Base-by-base conservation (phyloP, 2,113 vertebrate genomes). In the Apodemus sylvaticus region DNA sequence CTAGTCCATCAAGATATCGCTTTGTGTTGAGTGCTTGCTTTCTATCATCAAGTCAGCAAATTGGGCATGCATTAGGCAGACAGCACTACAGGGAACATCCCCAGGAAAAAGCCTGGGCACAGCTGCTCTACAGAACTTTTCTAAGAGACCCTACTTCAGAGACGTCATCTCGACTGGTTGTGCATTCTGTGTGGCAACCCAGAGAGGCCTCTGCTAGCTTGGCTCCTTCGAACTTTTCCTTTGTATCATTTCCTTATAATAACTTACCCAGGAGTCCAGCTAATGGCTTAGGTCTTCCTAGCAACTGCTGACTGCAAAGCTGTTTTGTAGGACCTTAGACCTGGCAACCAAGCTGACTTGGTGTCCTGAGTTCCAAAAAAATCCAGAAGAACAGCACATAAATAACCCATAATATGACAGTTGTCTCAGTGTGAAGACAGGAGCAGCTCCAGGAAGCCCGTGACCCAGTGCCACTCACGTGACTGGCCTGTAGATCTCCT, bases 401-500 rank as follows among this genome's bases (percentile, higher is more conserved):
- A 70, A 66, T 11, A 88, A 85, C 64, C 22, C 22, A 58, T 26
- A 29, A 60, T 1, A 22, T 12, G 16, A 29, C 34, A 82, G 70
- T 86, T 16, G 66, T 45, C 17, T 22, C 10, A 73, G 2, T 13
- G 7, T 66, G 24, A 89, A 91, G 89, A 66, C 29, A 45, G 79
- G 73, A 13, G 13, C 7, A 13, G 34, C 11, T 70, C 31, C 24
- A 12, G 34, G 34, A 79, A 39, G 12, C 36, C 29, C 0, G 26
- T 20, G 16, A 66, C 9, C 42, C 8, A 55, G 11, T 31, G 55
- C 73, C 82, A 98, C 99, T 98, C 98, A 99, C 99, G 98, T 99
- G 96, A 99, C 98, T 68, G 99, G 99, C 89, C 97, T 98, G 16
- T 99, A 99, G 91, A 99, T 99, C 98, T 99, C 98, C 97, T 99